Conservation (phyloP, 2,113 vertebrate genomes). For the Acrocephalus arundinaceus region DNA sequence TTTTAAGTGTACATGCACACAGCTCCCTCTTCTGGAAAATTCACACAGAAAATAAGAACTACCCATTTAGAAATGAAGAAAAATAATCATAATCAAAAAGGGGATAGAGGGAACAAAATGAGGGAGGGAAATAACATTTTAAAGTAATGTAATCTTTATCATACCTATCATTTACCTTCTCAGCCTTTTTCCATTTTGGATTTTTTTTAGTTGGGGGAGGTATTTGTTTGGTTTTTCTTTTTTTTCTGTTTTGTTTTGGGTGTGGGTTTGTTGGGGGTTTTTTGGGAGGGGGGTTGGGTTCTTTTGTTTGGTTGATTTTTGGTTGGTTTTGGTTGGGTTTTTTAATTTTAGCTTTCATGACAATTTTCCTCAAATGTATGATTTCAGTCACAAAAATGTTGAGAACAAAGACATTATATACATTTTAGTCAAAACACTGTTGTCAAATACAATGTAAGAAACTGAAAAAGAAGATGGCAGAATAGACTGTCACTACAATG, state of each 20-base stretch:
- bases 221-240: no score
- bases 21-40: conserved; percentile 53
- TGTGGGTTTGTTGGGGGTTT: neutral
- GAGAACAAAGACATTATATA: neutral
- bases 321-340: no score
- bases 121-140: neutral
- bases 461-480: neutral
- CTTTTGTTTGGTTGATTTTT: neutral
- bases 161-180: neutral
- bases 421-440: neutral
- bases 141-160: neutral
- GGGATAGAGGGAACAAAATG: neutral
- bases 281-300: neutral
- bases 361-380: neutral
- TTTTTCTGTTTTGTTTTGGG: neutral
- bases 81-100: neutral
- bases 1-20: neutral
- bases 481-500: neutral
- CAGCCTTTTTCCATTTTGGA: neutral
- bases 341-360: neutral
- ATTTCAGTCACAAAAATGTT: neutral
- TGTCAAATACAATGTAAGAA: neutral
- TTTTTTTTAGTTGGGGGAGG: neutral
- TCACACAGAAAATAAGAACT: neutral
- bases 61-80: neutral